Base-by-base conservation (phyloP, 2,113 vertebrate genomes). In the Puffinus mauretanicus region DNA sequence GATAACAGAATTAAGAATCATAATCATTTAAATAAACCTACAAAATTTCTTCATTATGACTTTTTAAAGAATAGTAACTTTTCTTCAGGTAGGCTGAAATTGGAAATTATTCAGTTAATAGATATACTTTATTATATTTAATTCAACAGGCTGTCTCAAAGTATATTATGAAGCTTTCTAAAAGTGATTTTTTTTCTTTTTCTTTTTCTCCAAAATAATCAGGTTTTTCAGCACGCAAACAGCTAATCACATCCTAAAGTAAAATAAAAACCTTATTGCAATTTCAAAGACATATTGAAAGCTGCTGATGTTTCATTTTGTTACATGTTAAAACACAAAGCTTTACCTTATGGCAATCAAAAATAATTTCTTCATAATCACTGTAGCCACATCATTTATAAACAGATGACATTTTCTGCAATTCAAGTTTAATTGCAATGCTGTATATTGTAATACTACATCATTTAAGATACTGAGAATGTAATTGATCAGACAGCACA, bases 281-380 rank as follows among this genome's bases (percentile, higher is more conserved):
- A 47, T 87, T 80, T 85, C 34, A 81, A 81, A 72, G 78, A 36
- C 20, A n/a, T 77, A 4, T 27, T 84, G 36, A 88, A 94, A 78
- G 2, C 4, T 73, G 10, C 22, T 77, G 20, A 38, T 54, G 4
- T n/a, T 78, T 44, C 42, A 57, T 4, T 90, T 92, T 57, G 8
- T 49, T 49, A 5, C 1, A 1, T 62, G 10, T 30, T 71, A 67
- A 85, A 88, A 62, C 32, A 71, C 15, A 82, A 46, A 64, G 7
- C 4, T 75, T 87, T 70, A 44, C 11, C 5, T 85, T 66, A 66
- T 10, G 34, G 9, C 9, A 90, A 36, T 44, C 1, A 70, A 92
- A 90, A 85, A 44, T 7, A 27, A 62, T 64, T 73, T 75, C 16
- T 49, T 79, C 9, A 6, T 51, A 46, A 71, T 67, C 52, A 36